Base-by-base conservation (phyloP, 92 coral and sea anemone species). In the Actinernus sp. region DNA sequence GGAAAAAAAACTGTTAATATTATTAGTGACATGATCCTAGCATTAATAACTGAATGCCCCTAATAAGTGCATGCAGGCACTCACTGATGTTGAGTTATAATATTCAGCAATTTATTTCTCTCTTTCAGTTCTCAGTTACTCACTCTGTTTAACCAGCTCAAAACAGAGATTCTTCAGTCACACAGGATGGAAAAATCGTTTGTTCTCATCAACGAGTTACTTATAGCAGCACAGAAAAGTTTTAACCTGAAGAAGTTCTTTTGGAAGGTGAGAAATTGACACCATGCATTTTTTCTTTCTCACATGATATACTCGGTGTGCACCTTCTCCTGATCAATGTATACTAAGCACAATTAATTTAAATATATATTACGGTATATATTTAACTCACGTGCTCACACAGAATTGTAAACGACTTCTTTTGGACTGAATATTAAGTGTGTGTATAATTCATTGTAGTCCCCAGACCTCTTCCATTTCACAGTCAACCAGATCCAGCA, bases 201-300 rank as follows among this genome's bases (percentile, higher is more conserved):
- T 81, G 97, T 91, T 14, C 65, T 94, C 26, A 63, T 94, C 31
- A 87, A 94, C 40, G 98, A 94, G 61, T 75, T 94, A 12, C 81
- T 70, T 12, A 87, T 88, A 20, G 98, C 90, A 29, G 96, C 94
- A 40, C 94, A 94, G 62, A 94, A 90, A 53, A 84, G 96, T 41
- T 81, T 87, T 25, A 50, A 75, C 31, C 68, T 94, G 12, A 94
- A 94, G 47, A 94, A 91, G 41, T 86, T 72, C 40, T 94, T 94
- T 62, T 94, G 98, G 98, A 92, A 91, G 98, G 98, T 94, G 76
- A 20, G 12, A 45, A 26, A n/a, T n/a, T n/a, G n/a, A n/a, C n/a
- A n/a, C n/a, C 8, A 38, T 20, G n/a, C 33, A 29, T n/a, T 20
- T 38, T 25, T 60, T 45, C 14, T 23, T 19, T 21, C 72, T 45